phyloP scores from a whole-genome alignment of 2,113 vertebrate genomes.

The Plecotus auritus region DNA sequence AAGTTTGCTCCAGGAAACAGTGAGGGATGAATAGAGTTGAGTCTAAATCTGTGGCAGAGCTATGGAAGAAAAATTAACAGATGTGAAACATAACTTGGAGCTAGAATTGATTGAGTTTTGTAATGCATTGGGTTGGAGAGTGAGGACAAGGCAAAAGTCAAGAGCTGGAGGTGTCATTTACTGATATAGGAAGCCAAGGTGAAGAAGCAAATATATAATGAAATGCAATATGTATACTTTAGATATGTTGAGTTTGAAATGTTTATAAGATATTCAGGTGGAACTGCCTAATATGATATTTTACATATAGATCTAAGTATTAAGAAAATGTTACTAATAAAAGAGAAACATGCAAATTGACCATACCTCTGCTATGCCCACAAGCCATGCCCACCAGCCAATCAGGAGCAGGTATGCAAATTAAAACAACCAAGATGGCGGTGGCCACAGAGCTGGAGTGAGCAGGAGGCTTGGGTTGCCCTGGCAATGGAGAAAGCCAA shows the following conservation, averaged over 20 bases:
- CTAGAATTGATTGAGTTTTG: neutral
- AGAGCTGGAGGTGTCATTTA: neutral
- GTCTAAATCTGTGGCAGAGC: neutral
- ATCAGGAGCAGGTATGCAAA: too few relatives aligned
- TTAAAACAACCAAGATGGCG: too few relatives aligned
- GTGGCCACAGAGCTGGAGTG: too few relatives aligned
- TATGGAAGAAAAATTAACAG: neutral
- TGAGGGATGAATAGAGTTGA: neutral
- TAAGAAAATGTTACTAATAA: neutral
- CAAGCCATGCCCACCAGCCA: too few relatives aligned
- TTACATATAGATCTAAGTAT: neutral
- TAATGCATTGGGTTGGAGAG: neutral
- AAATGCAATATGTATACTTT: neutral
- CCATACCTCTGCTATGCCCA: too few relatives aligned
- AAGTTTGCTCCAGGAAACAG: neutral
- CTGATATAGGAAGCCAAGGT: neutral
- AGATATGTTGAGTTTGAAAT: neutral
- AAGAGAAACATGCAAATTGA: too few relatives aligned
- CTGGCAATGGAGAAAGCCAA: too few relatives aligned
- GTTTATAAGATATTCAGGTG: neutral
- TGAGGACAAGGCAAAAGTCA: neutral
- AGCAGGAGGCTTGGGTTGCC: too few relatives aligned
- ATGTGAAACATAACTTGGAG: neutral
- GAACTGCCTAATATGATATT: neutral
- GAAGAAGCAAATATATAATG: neutral